Evolutionary conservation across 2,888 invertebrate species (phyloP).

Genomic region (Keiferia lycopersicella): DNA sequence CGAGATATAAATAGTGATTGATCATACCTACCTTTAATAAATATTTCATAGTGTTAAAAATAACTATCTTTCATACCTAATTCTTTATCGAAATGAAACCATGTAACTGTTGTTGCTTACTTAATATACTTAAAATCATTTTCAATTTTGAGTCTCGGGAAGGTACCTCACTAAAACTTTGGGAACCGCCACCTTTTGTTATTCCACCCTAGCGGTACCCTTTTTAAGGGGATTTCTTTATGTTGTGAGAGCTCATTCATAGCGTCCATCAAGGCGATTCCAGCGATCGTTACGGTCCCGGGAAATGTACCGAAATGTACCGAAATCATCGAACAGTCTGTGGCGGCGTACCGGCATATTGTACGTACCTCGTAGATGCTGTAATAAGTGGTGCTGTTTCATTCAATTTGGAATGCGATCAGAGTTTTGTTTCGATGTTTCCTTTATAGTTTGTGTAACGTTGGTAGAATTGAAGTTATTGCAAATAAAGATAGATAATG

Average conservation of each 20-base stretch:
- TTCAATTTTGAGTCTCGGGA: too few species aligned
- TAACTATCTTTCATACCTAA: too few species aligned
- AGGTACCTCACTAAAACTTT: slow-evolving; percentile 36
- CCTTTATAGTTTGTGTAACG: neutral
- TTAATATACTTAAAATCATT: too few species aligned
- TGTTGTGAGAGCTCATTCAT: slow-evolving; percentile 82
- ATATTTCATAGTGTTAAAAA: too few species aligned
- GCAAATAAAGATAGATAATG: too few species aligned
- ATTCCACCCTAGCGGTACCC: slow-evolving; percentile 76
- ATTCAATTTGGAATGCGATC: slow-evolving; percentile 17
- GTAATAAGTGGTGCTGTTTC: slow-evolving; percentile 19
- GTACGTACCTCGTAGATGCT: slow-evolving; percentile 48
- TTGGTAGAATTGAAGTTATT: too few species aligned
- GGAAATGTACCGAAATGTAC: slow-evolving; percentile 83
- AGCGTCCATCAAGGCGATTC: slow-evolving; percentile 85
- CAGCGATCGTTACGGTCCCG: slow-evolving; percentile 83
- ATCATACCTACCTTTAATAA: too few species aligned
- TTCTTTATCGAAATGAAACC: too few species aligned
- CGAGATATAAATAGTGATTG: too few species aligned
- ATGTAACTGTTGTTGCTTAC: too few species aligned
- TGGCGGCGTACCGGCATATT: slow-evolving; percentile 67
- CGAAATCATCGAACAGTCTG: slow-evolving; percentile 73
- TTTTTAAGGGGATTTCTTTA: slow-evolving; percentile 82
- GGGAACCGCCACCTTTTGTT: slow-evolving; percentile 43
- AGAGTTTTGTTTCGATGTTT: neutral